Percentiles rank a stretch among this genome's conserved stretches.
phyloP scores from a whole-genome alignment of 2,888 invertebrate species.

The Apantesis nais region DNA sequence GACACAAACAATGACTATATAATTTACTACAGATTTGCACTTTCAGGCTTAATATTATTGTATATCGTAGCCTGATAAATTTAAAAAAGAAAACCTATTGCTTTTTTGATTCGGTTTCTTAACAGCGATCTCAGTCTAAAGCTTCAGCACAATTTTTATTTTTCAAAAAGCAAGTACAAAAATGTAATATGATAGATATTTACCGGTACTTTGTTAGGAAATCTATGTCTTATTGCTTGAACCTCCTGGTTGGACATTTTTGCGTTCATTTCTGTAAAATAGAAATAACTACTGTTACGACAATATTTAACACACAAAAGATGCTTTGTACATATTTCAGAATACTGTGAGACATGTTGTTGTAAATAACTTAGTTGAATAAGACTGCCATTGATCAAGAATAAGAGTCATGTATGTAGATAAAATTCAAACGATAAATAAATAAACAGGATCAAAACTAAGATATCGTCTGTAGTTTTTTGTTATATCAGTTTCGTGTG shows the following conservation, averaged over 20 bases:
- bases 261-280: slow-evolving; percentile 61
- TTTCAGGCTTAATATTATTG: neutral
- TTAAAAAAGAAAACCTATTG: neutral
- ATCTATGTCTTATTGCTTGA: slow-evolving; percentile 89
- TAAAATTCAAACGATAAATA: neutral
- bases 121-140: neutral
- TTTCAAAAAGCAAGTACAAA: neutral
- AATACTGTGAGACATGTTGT: neutral
- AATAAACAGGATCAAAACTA: neutral
- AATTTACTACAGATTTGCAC: neutral
- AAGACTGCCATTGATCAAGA: neutral
- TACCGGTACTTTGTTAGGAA: slow-evolving; percentile 93
- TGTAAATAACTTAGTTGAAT: neutral
- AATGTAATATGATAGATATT: slow-evolving; percentile 61
- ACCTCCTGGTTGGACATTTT: slow-evolving; percentile 85
- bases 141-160: too few species aligned
- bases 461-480: neutral
- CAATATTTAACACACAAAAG: neutral
- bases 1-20: neutral
- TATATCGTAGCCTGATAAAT: neutral
- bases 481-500: neutral
- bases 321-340: slow-evolving; percentile 2
- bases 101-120: neutral
- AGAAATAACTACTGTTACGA: slow-evolving; percentile 2
- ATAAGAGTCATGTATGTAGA: neutral